Evolutionary conservation across 2,888 invertebrate genomes (phyloP).

Genomic region (Antheraea assamensis): DNA sequence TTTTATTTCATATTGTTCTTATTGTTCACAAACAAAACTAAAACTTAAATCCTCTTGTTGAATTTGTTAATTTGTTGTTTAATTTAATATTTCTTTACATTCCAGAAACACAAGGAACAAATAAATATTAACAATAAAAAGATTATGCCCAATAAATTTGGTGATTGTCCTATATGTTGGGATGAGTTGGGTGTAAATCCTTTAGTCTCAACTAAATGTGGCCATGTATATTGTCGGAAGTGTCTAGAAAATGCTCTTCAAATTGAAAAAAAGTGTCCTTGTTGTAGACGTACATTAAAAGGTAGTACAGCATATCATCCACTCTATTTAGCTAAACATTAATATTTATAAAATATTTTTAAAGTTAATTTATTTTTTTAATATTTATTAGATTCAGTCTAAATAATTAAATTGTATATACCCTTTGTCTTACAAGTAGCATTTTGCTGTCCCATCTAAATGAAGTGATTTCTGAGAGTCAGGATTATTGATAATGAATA

Average conservation of each 20-base stretch:
- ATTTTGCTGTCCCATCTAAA: background rate
- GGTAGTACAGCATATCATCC: constrained; percentile 53
- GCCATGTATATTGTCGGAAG: constrained; percentile 60
- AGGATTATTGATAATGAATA: background rate
- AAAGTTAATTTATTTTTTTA: background rate
- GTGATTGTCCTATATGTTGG: constrained; percentile 63
- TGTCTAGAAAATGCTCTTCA: constrained; percentile 50
- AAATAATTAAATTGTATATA: background rate
- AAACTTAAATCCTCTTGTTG: no score
- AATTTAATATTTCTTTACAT: background rate
- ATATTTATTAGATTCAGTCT: background rate
- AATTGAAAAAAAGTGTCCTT: constrained; percentile 54
- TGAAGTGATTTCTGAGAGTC: background rate
- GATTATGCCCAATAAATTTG: constrained; percentile 32
- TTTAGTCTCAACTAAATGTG: constrained; percentile 65
- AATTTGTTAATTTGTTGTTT: background rate
- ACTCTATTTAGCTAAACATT: constrained; percentile 26
- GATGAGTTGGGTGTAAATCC: constrained; percentile 55
- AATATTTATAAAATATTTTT: constrained; percentile 5
- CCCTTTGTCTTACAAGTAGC: background rate
- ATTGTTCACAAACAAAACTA: no score
- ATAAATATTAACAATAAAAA: background rate
- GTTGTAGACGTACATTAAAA: constrained; percentile 51
- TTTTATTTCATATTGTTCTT: no score
- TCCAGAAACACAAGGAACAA: background rate